Conservation (phyloP, 1,140 invertebrate genomes). For the Drosophila tani region DNA sequence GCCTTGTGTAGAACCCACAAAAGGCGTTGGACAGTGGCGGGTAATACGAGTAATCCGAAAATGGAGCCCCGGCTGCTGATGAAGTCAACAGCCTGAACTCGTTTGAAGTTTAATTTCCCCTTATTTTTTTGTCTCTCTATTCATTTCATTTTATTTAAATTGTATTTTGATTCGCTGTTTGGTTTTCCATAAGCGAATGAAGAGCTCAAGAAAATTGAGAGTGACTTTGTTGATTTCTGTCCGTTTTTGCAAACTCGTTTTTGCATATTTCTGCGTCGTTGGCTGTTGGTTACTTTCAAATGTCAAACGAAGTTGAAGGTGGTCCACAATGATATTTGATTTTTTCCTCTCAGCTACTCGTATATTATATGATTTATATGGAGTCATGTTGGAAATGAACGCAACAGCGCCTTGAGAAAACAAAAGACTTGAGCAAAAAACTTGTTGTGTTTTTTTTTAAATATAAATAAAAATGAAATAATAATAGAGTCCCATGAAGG, state of each 20-base stretch:
- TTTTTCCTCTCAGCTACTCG: constrained; percentile 24
- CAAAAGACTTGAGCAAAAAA: constrained; percentile 72
- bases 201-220: constrained; percentile 69
- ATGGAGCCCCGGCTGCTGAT: constrained; percentile 58
- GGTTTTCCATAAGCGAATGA: constrained; percentile 66
- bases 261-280: constrained; percentile 74
- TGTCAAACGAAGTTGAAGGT: constrained; percentile 81
- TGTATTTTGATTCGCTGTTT: constrained; percentile 28
- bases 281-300: constrained; percentile 71
- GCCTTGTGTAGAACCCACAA: constrained; percentile 67
- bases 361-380: constrained; percentile 71
- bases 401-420: constrained; percentile 51
- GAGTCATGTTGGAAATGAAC: constrained; percentile 68
- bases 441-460: constrained; percentile 54
- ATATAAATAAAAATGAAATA: neutral
- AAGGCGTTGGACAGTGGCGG: constrained; percentile 68
- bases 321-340: constrained; percentile 70
- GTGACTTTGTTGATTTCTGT: constrained; percentile 61
- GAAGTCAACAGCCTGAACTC: constrained; percentile 67
- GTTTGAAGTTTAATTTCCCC: constrained; percentile 40
- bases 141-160: constrained; percentile 35
- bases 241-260: constrained; percentile 65
- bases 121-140: constrained; percentile 26
- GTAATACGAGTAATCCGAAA: constrained; percentile 76
- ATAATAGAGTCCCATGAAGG: constrained; percentile 11